Evolutionary conservation across 2,113 vertebrate genomes (phyloP), one percentile per base, ranked within the genome.

Genomic region (Callopanchax toddi): DNA sequence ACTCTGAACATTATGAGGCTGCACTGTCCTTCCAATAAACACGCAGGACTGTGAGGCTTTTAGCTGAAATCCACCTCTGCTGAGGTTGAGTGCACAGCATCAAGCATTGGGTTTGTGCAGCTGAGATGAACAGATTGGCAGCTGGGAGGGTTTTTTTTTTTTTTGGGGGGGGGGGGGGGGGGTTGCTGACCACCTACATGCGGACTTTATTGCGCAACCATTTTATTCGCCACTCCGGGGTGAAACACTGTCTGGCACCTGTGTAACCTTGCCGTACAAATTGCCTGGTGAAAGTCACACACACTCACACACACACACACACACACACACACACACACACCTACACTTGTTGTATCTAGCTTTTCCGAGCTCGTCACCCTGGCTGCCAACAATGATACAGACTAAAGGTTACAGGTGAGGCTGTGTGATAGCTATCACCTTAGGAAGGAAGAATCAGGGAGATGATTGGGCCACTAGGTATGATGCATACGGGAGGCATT

Each of bases 11-110:
- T 70, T 74, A 83, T 63, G 65, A 78, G 71, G 45, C 62, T 56
- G 56, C 13, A 61, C 63, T 73, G 55, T 76, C 64, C 49, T 79
- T 22, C 75, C 51, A 83, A 78, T 84, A 84, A 87, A 86, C 70
- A 83, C 39, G 50, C 22, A 32, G 48, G 46, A 37, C 67, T 75
- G 59, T 64, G 65, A 79, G 75, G 77, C 73, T 81, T 81, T 79
- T 71, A 74, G 70, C 68, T 73, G 60, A 82, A 86, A 82, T 75
- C 70, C 65, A 68, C 77, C 71, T 74, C 37, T 12, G 71, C 37
- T 58, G 74, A 81, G 83, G 79, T 73, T 85, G 78, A 87, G 71
- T 75, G 80, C 76, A 79, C 79, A 79, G 64, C 67, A 26, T 58
- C 60, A 23, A 66, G 62, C 37, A 20, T 5, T 54, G 17, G 75